Conservation (phyloP, 2,797 vertebrate species). For the Protosalanx chinensis region DNA sequence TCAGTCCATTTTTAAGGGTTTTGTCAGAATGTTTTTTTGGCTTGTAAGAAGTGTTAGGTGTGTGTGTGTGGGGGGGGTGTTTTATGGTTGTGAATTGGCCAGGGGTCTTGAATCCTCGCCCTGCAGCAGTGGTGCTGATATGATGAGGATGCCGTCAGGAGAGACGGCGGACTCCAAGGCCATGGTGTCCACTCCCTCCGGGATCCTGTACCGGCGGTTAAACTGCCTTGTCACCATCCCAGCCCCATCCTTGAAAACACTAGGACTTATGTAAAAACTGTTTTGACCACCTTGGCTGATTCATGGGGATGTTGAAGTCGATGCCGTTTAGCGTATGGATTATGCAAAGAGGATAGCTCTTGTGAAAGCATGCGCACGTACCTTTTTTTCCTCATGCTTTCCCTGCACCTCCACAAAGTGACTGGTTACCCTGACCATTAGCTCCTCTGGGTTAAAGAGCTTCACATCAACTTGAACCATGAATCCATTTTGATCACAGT, state of each 20-base stretch:
- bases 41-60: not conserved
- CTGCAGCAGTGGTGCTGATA: slow-evolving; percentile 72
- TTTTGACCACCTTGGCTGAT: no score
- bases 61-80: not conserved
- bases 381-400: slow-evolving; percentile 76
- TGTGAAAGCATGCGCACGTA: slow-evolving; percentile 30
- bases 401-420: slow-evolving; percentile 79
- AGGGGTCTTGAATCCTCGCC: slow-evolving; percentile 39
- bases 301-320: no score
- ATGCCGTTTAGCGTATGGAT: not conserved
- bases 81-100: slow-evolving; percentile 32
- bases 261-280: not conserved
- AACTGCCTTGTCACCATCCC: slow-evolving; percentile 74
- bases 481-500: slow-evolving; percentile 70
- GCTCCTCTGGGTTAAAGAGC: slow-evolving; percentile 72
- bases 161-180: slow-evolving; percentile 73
- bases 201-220: slow-evolving; percentile 74
- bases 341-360: not conserved
- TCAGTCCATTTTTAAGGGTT: slow-evolving; percentile 17
- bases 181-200: slow-evolving; percentile 71
- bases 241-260: slow-evolving; percentile 54
- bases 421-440: slow-evolving; percentile 73
- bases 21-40: not conserved
- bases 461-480: slow-evolving; percentile 74
- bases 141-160: slow-evolving; percentile 72